phyloP scores from a whole-genome alignment of 2,113 vertebrate species.

The Rhinichthys klamathensis region DNA sequence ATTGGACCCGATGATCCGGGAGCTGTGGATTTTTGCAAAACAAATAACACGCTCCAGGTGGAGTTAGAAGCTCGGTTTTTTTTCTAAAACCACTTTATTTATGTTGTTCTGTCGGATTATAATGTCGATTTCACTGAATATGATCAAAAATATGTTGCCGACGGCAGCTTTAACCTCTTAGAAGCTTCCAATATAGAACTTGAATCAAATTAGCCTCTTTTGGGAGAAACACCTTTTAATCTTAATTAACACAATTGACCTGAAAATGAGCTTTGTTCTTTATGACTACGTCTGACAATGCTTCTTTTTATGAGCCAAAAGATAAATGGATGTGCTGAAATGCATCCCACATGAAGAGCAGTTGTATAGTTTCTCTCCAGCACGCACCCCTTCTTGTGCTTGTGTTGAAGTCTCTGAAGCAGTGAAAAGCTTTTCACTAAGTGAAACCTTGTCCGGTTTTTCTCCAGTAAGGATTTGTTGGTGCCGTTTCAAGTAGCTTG shows the following conservation, averaged over 20 bases:
- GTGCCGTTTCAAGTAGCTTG: not conserved
- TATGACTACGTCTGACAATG: not conserved
- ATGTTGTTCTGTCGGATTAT: too few species aligned
- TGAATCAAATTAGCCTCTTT: not conserved
- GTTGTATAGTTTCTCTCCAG: not conserved
- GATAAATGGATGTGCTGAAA: not conserved
- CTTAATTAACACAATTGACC: not conserved
- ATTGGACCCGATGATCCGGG: too few species aligned
- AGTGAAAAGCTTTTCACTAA: not conserved
- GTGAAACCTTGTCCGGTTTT: not conserved
- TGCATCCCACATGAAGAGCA: conserved; percentile 12
- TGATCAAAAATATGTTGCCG: too few species aligned
- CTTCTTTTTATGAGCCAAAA: conserved; percentile 11
- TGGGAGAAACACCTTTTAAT: not conserved
- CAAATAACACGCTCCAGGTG: too few species aligned
- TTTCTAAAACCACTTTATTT: too few species aligned
- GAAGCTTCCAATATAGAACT: not conserved
- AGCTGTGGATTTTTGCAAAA: too few species aligned
- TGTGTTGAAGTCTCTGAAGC: not conserved
- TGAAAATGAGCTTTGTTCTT: not conserved
- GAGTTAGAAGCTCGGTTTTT: too few species aligned
- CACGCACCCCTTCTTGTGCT: not conserved
- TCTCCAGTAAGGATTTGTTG: not conserved
- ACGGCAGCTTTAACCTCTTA: not conserved
- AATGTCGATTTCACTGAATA: too few species aligned